Base-by-base conservation (phyloP, 1,140 invertebrate genomes). In the Ips typographus region DNA sequence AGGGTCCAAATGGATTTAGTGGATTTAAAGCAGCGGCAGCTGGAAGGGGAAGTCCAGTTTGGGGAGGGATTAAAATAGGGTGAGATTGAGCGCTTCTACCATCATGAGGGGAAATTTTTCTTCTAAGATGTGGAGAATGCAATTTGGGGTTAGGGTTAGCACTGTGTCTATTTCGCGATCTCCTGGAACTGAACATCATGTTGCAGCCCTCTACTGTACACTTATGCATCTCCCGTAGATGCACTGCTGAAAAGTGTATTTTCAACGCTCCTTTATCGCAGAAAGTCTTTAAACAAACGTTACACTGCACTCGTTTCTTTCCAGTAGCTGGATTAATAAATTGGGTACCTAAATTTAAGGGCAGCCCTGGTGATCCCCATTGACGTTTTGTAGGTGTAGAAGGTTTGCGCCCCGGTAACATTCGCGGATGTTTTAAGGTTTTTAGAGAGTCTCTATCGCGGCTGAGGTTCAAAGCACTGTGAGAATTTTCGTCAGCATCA, bases 201-300 rank as follows among this genome's bases (percentile, higher is more conserved):
- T 94, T 98, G 82, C 98, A 99, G 0, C 98, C 97, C 76, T 96
- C 93, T 0, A 99, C 95, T 0, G 96, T 98, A 80, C 98, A 99
- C 80, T 96, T 96, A 81, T 99, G 98, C 97, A 99, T 99, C 84
- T 99, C 98, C 36, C 95, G 88, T 65, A 99, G 81, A 82, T 99
- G 98, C 3, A 99, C 98, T 0, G 98, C 98, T 55, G 96, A 98
- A 79, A 98, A 99, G 79, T 99, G 98, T 38, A 99, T 99, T 83
- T 99, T 99, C 1, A 99, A 84, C 1, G 98, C 98, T 61, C 96
- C 96, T 84, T 99, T 99, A 84, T 99, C 98, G 85, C 98, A 99
- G 83, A 99, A 99, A 40, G 97, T 99, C 82, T 99, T 99, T 60
- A 98, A 84, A 79, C 98, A 99, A 42, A 97, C 95, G 76, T 97